These are phyloP conservation scores for Bucorvus abyssinicus DNA, from an alignment of 2,797 vertebrate species.

Conservation along the genomic window DNA sequence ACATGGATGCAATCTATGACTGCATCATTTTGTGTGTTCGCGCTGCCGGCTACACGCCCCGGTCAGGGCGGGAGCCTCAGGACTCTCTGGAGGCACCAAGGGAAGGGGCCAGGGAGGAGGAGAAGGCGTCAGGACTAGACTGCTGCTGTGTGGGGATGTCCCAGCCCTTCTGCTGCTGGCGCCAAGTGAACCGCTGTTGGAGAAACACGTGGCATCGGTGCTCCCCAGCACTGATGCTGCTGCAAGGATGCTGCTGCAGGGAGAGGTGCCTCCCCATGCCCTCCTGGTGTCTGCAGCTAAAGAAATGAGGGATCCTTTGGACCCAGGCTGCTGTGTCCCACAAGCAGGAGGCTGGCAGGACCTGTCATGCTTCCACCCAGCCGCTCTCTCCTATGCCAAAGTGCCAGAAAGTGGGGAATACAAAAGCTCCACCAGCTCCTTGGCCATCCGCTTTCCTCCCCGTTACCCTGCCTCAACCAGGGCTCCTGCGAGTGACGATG, in stretches of 20 bases:
- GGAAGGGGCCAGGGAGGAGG: neutral
- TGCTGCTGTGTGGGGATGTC: neutral
- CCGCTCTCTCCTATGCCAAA: neutral
- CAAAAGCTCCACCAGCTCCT: neutral
- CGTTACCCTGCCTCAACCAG: rapidly evolving
- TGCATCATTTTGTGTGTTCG: neutral
- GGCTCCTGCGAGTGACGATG: rapidly evolving
- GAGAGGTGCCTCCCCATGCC: neutral
- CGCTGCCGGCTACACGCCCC: neutral
- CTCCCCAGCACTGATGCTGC: neutral
- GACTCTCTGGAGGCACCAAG: neutral
- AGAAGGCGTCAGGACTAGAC: rapidly evolving
- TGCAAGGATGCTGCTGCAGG: neutral
- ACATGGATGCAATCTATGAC: neutral
- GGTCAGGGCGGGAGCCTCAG: neutral
- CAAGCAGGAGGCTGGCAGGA: neutral
- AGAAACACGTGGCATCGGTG: rapidly evolving
- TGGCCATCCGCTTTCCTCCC: neutral
- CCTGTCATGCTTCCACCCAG: neutral
- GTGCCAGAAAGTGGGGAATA: neutral
- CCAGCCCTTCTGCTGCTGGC: neutral
- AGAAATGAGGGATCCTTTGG: neutral
- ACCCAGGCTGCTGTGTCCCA: neutral
- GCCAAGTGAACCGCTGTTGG: rapidly evolving
- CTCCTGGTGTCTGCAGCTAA: neutral